Evolutionary conservation across 2,888 invertebrate genomes (phyloP).

Genomic region (Drosophila austrosaltans): DNA sequence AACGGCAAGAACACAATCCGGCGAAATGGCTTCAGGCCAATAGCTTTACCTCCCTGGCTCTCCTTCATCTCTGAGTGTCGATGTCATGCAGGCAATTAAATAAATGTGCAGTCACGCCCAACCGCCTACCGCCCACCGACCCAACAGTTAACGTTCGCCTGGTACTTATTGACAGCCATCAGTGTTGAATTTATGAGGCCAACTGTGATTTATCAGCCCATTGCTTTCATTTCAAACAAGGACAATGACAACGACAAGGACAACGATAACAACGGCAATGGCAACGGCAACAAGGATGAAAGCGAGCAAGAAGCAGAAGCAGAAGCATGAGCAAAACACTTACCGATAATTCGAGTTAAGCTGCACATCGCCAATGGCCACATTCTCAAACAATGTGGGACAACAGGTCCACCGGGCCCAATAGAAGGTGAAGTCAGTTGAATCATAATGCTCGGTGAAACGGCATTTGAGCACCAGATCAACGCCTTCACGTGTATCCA

Average conservation of each 20-base stretch:
- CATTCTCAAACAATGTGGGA: conserved; percentile 93
- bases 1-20: conserved; percentile 43
- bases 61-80: conserved; percentile 45
- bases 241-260: conserved; percentile 20
- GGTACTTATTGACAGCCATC: conserved; percentile 72
- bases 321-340: conserved; percentile 78
- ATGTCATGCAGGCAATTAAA: conserved; percentile 71
- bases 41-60: neutral
- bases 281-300: conserved; percentile 7
- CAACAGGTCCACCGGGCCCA: conserved; percentile 91
- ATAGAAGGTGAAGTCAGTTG: conserved; percentile 91
- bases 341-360: conserved; percentile 93
- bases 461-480: conserved; percentile 94
- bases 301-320: conserved; percentile 6
- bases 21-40: conserved; percentile 8
- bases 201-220: conserved; percentile 73
- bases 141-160: conserved; percentile 31
- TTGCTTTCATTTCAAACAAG: conserved; percentile 58
- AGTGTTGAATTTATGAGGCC: conserved; percentile 73
- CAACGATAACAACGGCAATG: neutral
- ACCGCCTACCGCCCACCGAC: conserved; percentile 19
- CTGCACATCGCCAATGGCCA: conserved; percentile 92
- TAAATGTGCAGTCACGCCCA: conserved; percentile 64
- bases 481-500: conserved; percentile 94
- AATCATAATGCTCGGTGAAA: conserved; percentile 88